Base-by-base conservation (phyloP, 1,140 invertebrate genomes). In the Zophobas atratus region DNA sequence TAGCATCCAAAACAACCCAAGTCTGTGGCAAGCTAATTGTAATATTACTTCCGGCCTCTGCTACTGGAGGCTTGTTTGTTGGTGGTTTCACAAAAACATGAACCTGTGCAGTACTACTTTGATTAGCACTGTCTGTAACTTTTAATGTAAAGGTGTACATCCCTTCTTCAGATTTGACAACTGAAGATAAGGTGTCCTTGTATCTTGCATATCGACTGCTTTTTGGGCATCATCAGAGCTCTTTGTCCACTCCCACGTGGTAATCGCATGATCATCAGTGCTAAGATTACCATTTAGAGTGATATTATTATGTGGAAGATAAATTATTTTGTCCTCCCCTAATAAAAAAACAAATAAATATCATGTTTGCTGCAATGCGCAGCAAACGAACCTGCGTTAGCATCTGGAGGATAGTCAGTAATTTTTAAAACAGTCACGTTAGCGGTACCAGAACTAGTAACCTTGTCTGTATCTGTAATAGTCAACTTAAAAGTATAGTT, bases 401-500 rank as follows among this genome's bases (percentile, higher is more conserved):
- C 96, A 86, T 95, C 95, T 4, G 97, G 97, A 1, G 96, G 96
- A 89, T 98, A 98, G 85, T 99, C 97, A 0, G 91, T 96, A 81
- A 95, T 93, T 90, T 97, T 96, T 5, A 98, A 88, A 8, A 98
- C 96, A 41, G 93, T 95, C 63, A 98, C 94, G 87, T 95, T 97
- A 38, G 97, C 96, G 20, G 91, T 93, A 0, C 96, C 95, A 0
- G 91, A 96, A 87, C 96, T 97, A 57, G 91, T 93, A 0, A 92
- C 92, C 79, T 96, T 94, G 87, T 98, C 95, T 0, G 95, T 94
- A 87, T 99, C 97, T 81, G 95, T 96, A 0, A 99, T 95, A 1
- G 96, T 98, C 75, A 98, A 88, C 91, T 96, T 96, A 84, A 98
- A 97, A 0, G 93, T 96, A 83, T 98, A 99, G 87, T 96, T 96